Base-by-base conservation (phyloP, 2,888 invertebrate species). In the Synanthedon formicaeformis region DNA sequence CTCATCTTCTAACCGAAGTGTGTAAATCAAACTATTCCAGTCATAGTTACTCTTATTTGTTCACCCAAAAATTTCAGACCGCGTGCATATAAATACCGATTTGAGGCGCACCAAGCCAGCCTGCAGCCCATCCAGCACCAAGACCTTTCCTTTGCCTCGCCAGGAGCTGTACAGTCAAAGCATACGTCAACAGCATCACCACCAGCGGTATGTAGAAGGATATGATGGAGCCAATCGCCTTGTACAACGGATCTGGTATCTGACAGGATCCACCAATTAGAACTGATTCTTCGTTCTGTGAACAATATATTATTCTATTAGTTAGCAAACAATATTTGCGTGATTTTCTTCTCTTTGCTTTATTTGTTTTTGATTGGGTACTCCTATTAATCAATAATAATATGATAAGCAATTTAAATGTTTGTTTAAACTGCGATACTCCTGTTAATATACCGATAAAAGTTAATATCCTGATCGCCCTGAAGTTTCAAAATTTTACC, bases 161-260 rank as follows among this genome's bases (percentile, higher is more conserved):
- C 67, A 98, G 85, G 34, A 98, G 88, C 55, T 94, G 90, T 14
- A 98, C 95, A 0, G 98, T 99, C 63, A 97, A 89, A 4, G 95
- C 94, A 72, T 98, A 98, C n/a, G 97, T 97, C 56, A 96, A 89
- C 70, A 97, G 89, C 98, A 98, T 98, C 61, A 99, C 97, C 49
- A 93, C 90, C 60, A 98, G 89, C 0, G 98, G 98, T 58, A 98
- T 96, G 88, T 98, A 97, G 87, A 98, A 98, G 63, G 97, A 96
- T 65, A 97, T 93, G 66, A 97, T 94, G 53, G 97, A 97, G 41
- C 98, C 98, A 64, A 96, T 96, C 55, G 96, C 91, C 79, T 96
- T 95, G 88, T 95, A 96, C 6, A 95, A 89, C 0, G 95, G 94
- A 75, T 96, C 95, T 1, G 96, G 96, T 65, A 96, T 94, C 80